These are phyloP conservation scores for Hirtodrosophila alboralis DNA, from an alignment of 2,888 invertebrate genomes.

Conservation along the genomic window DNA sequence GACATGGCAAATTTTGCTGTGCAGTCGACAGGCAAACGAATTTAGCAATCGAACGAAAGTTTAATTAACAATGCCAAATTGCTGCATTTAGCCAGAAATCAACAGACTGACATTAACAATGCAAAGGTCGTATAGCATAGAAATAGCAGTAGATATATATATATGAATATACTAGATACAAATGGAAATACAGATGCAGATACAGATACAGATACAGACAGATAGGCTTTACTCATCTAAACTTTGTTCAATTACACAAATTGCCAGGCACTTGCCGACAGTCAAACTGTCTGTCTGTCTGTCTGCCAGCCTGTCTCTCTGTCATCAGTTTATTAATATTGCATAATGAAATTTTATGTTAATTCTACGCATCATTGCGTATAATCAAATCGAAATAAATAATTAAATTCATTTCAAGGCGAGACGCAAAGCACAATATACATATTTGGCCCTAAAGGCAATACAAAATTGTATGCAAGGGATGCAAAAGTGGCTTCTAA, in stretches of 20 bases:
- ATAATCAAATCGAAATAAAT: conserved; percentile 83
- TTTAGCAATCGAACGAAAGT: conserved; percentile 51
- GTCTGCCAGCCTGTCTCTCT: conserved; percentile 43
- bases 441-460: conserved; percentile 54
- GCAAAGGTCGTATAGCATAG: conserved; percentile 14
- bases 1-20: conserved; percentile 43
- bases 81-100: conserved; percentile 27
- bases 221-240: conserved; percentile 26
- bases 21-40: conserved; percentile 46
- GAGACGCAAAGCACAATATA: conserved; percentile 48
- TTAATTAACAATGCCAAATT: conserved; percentile 66
- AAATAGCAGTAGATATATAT: too few relatives aligned
- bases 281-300: conserved; percentile 52
- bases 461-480: conserved; percentile 34
- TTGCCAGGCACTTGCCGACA: conserved; percentile 57
- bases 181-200: conserved; percentile 1
- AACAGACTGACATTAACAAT: conserved; percentile 25
- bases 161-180: neutral
- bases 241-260: conserved; percentile 74
- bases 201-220: neutral
- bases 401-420: conserved; percentile 80
- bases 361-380: conserved; percentile 83
- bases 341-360: conserved; percentile 84
- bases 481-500: conserved; percentile 32
- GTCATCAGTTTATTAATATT: conserved; percentile 76